Conservation (phyloP, 1,140 invertebrate genomes). For the Holcopasites calliopsidis region DNA sequence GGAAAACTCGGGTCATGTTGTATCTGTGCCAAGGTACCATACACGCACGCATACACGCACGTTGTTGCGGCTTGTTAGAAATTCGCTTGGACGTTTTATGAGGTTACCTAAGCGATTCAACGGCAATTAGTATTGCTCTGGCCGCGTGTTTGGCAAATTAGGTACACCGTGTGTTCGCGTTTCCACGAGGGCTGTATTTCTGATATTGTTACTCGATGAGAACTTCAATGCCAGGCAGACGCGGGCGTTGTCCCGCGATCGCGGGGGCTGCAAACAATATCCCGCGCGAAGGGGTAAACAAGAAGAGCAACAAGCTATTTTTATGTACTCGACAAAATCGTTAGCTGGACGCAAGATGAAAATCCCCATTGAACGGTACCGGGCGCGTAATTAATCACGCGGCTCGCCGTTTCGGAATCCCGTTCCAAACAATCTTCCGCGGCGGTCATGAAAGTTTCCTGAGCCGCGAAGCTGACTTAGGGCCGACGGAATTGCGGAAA, state of each 20-base stretch:
- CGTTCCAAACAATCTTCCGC: slow-evolving; percentile 51
- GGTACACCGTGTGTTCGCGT: too few relatives aligned
- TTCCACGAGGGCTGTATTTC: too few relatives aligned
- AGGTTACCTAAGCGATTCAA: too few relatives aligned
- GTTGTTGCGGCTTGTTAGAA: slow-evolving; percentile 3
- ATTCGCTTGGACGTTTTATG: background rate
- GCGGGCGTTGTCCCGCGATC: background rate
- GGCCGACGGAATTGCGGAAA: slow-evolving; percentile 60
- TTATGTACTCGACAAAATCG: slow-evolving; percentile 18
- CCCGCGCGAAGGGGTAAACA: background rate
- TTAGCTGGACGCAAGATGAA: slow-evolving; percentile 4
- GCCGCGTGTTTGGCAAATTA: too few relatives aligned
- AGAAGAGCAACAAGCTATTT: slow-evolving; percentile 13
- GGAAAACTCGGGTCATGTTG: slow-evolving; percentile 14
- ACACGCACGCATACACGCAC: background rate
- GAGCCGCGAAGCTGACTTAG: slow-evolving; percentile 39
- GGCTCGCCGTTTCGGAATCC: background rate
- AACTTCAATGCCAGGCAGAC: too few relatives aligned
- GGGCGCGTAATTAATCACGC: slow-evolving; percentile 20
- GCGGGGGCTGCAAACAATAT: background rate
- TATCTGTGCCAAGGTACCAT: background rate
- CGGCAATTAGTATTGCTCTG: too few relatives aligned
- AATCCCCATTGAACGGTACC: slow-evolving; percentile 6
- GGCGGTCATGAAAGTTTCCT: slow-evolving; percentile 43
- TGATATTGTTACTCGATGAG: too few relatives aligned